phyloP scores from a whole-genome alignment of 2,888 invertebrate species.

The Chesias legatella region DNA sequence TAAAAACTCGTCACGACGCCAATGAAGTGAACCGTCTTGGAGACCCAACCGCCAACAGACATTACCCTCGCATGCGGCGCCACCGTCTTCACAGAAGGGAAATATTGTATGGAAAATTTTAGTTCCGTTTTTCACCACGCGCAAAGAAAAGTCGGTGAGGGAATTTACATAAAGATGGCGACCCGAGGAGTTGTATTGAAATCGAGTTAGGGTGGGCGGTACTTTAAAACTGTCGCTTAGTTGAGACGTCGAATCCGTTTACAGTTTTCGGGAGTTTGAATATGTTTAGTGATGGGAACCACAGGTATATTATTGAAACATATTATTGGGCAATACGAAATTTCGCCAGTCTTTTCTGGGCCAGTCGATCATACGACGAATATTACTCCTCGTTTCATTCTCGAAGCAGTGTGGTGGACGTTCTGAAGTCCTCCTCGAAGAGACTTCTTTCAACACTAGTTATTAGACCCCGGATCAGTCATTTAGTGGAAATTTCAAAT shows the following conservation, averaged over 20 bases:
- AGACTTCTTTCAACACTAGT: no score
- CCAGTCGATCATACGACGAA: no score
- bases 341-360: no score
- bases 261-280: slow-evolving; percentile 62
- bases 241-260: slow-evolving; percentile 76
- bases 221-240: slow-evolving; percentile 79
- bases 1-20: slow-evolving; percentile 62
- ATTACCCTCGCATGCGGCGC: slow-evolving; percentile 26
- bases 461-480: no score
- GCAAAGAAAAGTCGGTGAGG: slow-evolving; percentile 48
- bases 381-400: no score
- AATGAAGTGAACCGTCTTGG: slow-evolving; percentile 54
- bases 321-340: no score
- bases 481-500: no score
- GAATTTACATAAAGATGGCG: slow-evolving; percentile 76
- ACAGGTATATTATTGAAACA: neutral
- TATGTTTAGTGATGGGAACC: slow-evolving; percentile 35
- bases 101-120: slow-evolving; percentile 19
- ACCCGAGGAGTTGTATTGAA: slow-evolving; percentile 61
- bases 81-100: slow-evolving; percentile 23
- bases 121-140: slow-evolving; percentile 35
- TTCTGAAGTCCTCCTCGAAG: no score
- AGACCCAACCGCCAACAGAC: slow-evolving; percentile 37
- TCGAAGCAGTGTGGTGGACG: no score
- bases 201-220: slow-evolving; percentile 70